Percentiles rank a stretch among this genome's conserved stretches.
phyloP scores from a whole-genome alignment of 2,113 vertebrate species.

The Morone chrysops region DNA sequence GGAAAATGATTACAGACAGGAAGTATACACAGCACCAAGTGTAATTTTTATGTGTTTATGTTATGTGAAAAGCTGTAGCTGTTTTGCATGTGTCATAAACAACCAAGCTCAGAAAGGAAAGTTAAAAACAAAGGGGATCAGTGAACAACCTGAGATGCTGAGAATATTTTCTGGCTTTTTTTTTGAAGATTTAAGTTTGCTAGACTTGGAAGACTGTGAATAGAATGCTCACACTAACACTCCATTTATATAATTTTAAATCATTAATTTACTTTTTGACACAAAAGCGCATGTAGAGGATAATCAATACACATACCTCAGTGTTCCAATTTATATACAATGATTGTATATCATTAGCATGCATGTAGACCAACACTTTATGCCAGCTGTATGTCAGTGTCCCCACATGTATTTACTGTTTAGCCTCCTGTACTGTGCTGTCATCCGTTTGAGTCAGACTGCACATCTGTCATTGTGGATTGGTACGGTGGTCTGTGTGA shows the following conservation, averaged over 20 bases:
- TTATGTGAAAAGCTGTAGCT: slow-evolving; percentile 1
- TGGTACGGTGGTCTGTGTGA: slow-evolving; percentile 69
- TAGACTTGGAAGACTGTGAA: background rate
- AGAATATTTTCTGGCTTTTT: background rate
- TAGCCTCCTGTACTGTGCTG: slow-evolving; percentile 53
- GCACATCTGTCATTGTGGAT: slow-evolving; percentile 79
- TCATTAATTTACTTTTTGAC: background rate
- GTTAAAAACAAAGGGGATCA: background rate
- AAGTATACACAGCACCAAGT: slow-evolving; percentile 8
- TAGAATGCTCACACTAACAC: background rate
- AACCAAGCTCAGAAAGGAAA: background rate
- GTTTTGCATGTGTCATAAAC: slow-evolving; percentile 2
- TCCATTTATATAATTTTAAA: background rate
- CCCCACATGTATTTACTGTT: slow-evolving; percentile 61
- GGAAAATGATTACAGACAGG: slow-evolving; percentile 51
- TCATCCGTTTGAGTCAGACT: slow-evolving; percentile 69
- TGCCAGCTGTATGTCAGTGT: slow-evolving; percentile 43
- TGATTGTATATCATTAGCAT: slow-evolving; percentile 8
- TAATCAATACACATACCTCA: background rate
- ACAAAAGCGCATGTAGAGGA: background rate
- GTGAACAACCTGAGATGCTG: background rate
- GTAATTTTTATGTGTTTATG: background rate
- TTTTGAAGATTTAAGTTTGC: background rate
- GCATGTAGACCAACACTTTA: slow-evolving; percentile 14
- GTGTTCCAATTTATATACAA: background rate